Conservation (phyloP, 2,888 invertebrate genomes). For the Leptopilina myrica region DNA sequence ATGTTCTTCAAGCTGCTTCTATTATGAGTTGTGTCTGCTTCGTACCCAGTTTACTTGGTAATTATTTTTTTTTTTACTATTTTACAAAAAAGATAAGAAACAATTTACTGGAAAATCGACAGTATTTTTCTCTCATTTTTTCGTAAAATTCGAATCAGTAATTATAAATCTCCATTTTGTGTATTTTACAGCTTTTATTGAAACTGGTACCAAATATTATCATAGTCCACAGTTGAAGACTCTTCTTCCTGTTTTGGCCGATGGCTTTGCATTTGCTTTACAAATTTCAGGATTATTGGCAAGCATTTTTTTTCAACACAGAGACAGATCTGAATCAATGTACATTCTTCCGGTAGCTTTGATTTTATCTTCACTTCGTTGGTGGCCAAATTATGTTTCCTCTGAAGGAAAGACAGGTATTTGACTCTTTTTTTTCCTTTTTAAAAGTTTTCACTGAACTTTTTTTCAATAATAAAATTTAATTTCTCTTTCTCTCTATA, state of each 20-base stretch:
- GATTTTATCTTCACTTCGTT: constrained; percentile 85
- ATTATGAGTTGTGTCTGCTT: constrained; percentile 90
- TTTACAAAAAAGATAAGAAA: too few relatives aligned
- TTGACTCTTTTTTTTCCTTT: not conserved
- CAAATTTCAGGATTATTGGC: constrained; percentile 84
- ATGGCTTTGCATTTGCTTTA: constrained; percentile 80
- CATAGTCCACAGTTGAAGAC: constrained; percentile 34
- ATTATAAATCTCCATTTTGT: not conserved
- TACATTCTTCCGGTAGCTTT: constrained; percentile 83
- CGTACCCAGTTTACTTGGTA: constrained; percentile 87
- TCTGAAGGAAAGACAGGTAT: constrained; percentile 67
- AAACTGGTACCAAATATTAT: constrained; percentile 50
- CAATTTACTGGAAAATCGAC: too few relatives aligned
- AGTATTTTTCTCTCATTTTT: too few relatives aligned
- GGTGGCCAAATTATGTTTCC: constrained; percentile 90
- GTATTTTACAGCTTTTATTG: constrained; percentile 53
- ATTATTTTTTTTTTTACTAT: constrained; percentile 65
- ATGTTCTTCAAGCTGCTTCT: constrained; percentile 89
- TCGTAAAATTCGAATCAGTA: constrained; percentile 25
- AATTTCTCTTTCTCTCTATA: constrained; percentile 44
- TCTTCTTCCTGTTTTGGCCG: constrained; percentile 74
- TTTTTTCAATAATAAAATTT: not conserved
- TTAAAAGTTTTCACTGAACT: too few relatives aligned
- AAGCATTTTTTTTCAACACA: constrained; percentile 81
- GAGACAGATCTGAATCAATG: constrained; percentile 66